phyloP scores from a whole-genome alignment of 2,797 vertebrate genomes.

The Hydrocynus forskahlii region DNA sequence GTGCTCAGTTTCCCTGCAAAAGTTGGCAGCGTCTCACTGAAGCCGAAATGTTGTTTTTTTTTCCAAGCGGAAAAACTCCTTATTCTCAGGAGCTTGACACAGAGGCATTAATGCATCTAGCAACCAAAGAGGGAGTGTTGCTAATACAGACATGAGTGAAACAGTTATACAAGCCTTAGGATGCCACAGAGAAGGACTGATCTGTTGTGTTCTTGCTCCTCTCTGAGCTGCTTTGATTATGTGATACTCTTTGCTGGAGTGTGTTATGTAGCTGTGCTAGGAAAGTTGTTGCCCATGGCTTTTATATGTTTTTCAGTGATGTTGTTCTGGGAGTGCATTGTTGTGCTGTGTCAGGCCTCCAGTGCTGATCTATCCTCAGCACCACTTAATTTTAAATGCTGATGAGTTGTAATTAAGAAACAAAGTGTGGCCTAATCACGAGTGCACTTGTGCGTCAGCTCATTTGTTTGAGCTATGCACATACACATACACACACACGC shows the following conservation, averaged over 20 bases:
- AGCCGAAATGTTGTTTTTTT: neutral
- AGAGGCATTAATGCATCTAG: conserved; percentile 43
- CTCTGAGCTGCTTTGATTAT: neutral
- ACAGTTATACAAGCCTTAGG: conserved; percentile 23
- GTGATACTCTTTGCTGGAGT: neutral
- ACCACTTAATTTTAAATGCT: conserved; percentile 77
- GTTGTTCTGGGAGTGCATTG: neutral
- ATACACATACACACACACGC: conserved; percentile 36
- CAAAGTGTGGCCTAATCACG: conserved; percentile 76
- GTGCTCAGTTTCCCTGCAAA: neutral
- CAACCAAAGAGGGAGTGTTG: conserved; percentile 36
- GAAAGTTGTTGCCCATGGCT: neutral
- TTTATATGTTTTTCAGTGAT: neutral
- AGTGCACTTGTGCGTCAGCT: conserved; percentile 73
- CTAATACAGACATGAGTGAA: conserved; percentile 24
- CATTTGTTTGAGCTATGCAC: conserved; percentile 71
- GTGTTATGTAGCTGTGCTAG: neutral
- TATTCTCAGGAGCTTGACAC: conserved; percentile 17
- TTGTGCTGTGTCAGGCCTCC: conserved; percentile 58
- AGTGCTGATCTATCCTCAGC: conserved; percentile 63
- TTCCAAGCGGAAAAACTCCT: conserved; percentile 15
- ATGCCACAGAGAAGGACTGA: neutral
- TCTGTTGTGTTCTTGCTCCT: neutral
- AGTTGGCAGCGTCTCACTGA: conserved; percentile 8
- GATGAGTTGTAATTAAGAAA: conserved; percentile 80